These are phyloP conservation scores for Caenorhabditis angaria DNA, from an alignment of 2,888 invertebrate genomes.

Conservation along the genomic window DNA sequence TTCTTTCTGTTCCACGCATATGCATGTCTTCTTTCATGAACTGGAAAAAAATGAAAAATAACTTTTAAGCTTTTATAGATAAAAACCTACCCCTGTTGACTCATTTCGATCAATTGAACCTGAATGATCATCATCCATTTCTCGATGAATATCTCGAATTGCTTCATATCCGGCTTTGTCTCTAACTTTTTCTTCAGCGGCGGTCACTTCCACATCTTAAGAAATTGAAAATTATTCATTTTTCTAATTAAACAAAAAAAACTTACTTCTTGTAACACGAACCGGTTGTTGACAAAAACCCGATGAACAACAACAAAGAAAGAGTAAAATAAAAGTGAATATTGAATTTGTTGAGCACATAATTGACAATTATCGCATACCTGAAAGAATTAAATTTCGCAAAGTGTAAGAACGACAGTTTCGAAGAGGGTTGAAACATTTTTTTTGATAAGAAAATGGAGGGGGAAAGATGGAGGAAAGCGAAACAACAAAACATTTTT, in stretches of 20 bases:
- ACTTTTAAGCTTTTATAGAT: background rate
- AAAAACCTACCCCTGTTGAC: constrained; percentile 86
- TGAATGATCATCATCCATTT: constrained; percentile 96
- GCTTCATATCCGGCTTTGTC: constrained; percentile 91
- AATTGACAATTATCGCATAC: constrained; percentile 1
- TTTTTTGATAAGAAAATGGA: constrained; percentile 4
- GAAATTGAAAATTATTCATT: background rate
- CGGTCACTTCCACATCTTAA: constrained; percentile 70
- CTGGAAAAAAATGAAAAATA: constrained; percentile 27
- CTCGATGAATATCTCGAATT: constrained; percentile 88
- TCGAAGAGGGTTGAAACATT: background rate
- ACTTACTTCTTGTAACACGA: constrained; percentile 4
- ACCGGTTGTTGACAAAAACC: constrained; percentile 3
- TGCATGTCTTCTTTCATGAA: constrained; percentile 83
- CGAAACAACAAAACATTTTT: constrained; percentile 1
- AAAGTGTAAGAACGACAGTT: no score
- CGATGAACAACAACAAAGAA: background rate
- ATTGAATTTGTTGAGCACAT: background rate
- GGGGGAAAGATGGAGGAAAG: background rate
- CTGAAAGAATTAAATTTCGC: no score
- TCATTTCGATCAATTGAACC: constrained; percentile 96
- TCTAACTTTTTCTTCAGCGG: constrained; percentile 69
- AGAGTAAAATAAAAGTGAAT: background rate
- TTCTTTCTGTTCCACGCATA: constrained; percentile 84
- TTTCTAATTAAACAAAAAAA: background rate